Conservation (phyloP, 2,888 invertebrate genomes). For the Drosophila kuntzei region DNA sequence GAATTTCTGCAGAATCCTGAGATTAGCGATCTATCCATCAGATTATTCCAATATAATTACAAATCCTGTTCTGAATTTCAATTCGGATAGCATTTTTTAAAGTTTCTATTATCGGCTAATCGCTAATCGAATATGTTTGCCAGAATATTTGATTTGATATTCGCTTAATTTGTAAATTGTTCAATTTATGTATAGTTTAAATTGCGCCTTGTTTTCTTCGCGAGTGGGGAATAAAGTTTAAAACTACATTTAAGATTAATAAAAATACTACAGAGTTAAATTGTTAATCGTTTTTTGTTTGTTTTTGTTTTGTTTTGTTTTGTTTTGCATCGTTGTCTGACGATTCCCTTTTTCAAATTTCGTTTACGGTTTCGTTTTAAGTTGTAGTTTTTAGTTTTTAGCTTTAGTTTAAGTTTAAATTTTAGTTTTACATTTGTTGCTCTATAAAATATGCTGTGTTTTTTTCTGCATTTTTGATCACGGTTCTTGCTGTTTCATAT, state of each 20-base stretch:
- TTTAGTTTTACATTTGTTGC: conserved; percentile 53
- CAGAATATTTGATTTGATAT: conserved; percentile 29
- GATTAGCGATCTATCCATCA: not conserved
- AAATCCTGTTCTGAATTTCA: not conserved
- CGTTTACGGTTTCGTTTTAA: conserved; percentile 54
- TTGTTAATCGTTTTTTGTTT: conserved; percentile 42
- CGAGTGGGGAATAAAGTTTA: conserved; percentile 53
- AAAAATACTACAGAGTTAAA: conserved; percentile 70
- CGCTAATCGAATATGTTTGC: conserved; percentile 25
- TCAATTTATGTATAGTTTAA: conserved; percentile 47
- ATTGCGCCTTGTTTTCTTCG: conserved; percentile 63
- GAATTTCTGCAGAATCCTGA: not conserved
- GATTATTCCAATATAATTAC: not conserved
- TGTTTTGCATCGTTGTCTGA: conserved; percentile 75
- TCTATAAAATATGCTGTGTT: conserved; percentile 73
- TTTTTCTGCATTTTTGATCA: conserved; percentile 66
- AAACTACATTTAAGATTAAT: conserved; percentile 66
- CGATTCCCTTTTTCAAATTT: conserved; percentile 58
- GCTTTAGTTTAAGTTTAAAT: no score
- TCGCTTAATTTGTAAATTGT: conserved; percentile 46
- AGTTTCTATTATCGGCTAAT: not conserved
- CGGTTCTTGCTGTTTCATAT: conserved; percentile 74
- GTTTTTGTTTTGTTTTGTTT: no score
- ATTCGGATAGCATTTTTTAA: not conserved
- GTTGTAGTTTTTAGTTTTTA: conserved; percentile 36